Conservation (phyloP, 2,113 vertebrate genomes). For the Platichthys stellatus region DNA sequence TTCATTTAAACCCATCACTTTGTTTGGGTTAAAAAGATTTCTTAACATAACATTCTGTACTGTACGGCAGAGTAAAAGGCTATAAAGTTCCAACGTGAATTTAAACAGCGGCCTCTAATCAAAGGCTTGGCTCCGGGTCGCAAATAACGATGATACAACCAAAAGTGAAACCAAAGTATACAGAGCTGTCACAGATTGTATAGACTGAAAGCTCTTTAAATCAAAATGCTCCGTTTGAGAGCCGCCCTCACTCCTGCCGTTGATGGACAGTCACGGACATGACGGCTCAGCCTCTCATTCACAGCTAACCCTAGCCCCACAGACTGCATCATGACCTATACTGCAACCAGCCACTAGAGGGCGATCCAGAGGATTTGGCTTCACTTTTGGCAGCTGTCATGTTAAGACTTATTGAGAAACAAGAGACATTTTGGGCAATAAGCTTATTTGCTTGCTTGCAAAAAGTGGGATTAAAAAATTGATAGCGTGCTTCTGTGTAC, state of each 20-base stretch:
- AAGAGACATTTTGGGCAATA: too few relatives aligned
- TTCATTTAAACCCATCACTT: slow-evolving; percentile 68
- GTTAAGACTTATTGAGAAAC: not conserved
- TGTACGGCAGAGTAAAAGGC: slow-evolving; percentile 46
- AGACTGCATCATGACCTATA: too few relatives aligned
- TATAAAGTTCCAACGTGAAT: slow-evolving; percentile 56
- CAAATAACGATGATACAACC: slow-evolving; percentile 43
- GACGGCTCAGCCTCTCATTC: too few relatives aligned
- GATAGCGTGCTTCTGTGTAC: too few relatives aligned
- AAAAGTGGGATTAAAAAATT: too few relatives aligned
- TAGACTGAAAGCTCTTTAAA: slow-evolving; percentile 31
- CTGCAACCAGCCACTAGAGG: too few relatives aligned
- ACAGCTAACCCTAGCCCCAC: too few relatives aligned
- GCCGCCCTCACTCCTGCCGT: slow-evolving; percentile 2
- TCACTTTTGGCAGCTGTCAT: not conserved
- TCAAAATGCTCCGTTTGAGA: slow-evolving; percentile 34
- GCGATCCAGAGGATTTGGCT: too few relatives aligned
- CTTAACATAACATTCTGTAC: slow-evolving; percentile 59
- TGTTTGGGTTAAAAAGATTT: slow-evolving; percentile 67
- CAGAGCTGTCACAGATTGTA: slow-evolving; percentile 54
- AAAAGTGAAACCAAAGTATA: slow-evolving; percentile 42
- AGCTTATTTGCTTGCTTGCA: too few relatives aligned
- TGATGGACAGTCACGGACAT: slow-evolving; percentile 22
- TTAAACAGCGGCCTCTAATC: slow-evolving; percentile 59
- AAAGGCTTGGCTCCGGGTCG: slow-evolving; percentile 58